phyloP scores from a whole-genome alignment of 1,140 invertebrate species.

The Lordiphosa clarofinis region DNA sequence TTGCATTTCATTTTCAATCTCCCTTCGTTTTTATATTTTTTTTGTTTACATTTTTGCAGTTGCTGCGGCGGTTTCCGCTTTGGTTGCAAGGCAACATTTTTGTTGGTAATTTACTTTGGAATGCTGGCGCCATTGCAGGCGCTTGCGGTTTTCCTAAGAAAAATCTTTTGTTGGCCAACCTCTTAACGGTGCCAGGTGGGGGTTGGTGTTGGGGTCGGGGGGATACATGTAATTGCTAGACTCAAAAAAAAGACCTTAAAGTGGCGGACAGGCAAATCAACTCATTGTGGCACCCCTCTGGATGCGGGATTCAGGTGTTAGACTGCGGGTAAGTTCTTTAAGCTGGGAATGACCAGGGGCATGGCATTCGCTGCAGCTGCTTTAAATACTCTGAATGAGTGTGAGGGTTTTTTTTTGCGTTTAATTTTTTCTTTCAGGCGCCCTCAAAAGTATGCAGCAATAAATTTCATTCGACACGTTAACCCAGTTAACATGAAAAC shows the following conservation, averaged over 20 bases:
- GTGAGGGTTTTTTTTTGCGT: not conserved
- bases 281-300: conserved; percentile 25
- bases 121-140: conserved; percentile 41
- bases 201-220: too few relatives aligned
- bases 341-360: too few relatives aligned
- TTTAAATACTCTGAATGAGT: not conserved
- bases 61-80: conserved; percentile 69
- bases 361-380: not conserved
- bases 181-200: conserved; percentile 39
- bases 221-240: conserved; percentile 7
- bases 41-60: conserved; percentile 63
- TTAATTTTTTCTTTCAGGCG: not conserved
- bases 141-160: conserved; percentile 62
- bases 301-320: conserved; percentile 28
- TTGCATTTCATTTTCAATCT: conserved; percentile 56
- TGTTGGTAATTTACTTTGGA: conserved; percentile 75
- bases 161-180: conserved; percentile 59
- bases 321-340: conserved; percentile 18
- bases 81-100: conserved; percentile 64
- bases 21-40: conserved; percentile 14
- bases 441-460: conserved; percentile 17
- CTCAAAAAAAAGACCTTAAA: too few relatives aligned
- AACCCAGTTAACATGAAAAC: conserved; percentile 32
- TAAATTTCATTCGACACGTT: conserved; percentile 29
- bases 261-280: conserved; percentile 61